Base-by-base conservation (phyloP, 2,113 vertebrate genomes). In the Phycodurus eques region DNA sequence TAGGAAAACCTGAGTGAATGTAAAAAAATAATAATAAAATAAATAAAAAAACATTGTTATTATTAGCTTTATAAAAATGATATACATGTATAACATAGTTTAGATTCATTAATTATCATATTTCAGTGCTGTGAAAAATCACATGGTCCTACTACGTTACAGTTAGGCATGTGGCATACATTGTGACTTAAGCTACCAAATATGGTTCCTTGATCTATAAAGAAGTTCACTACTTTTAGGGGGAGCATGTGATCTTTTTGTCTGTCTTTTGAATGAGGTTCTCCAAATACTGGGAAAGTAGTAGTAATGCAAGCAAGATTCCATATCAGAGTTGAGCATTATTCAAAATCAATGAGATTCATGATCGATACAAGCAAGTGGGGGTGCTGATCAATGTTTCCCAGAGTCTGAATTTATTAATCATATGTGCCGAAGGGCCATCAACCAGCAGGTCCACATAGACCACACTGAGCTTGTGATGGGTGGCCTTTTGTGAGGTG, bases 301-400 rank as follows among this genome's bases (percentile, higher is more conserved):
- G 65, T 39, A 62, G 39, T 72, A 70, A 62, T 19, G 4, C 42
- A 56, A 69, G 8, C 44, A 54, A 69, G 35, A 27, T 53, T 69
- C 61, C 47, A 31, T 80, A 80, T 39, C 14, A 22, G 63, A 77
- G 57, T 63, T 63, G 57, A 80, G 72, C 27, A 15, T 71, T 51
- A 74, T 72, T 49, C 61, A 76, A 82, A 80, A 82, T 78, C 64
- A 64, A 64, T 81, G 44, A 68, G 47, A 76, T 74, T 80, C 71
- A 72, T 76, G 72, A 59, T 65, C 59, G 44, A 74, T 69, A 43
- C 66, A n/a, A 78, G 54, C 14, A 0, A 72, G 57, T 71, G 47
- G 22, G 74, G 43, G 49, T n/a, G 62, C 72, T 67, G 78, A 86
- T 88, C 80, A 83, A 79, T 89, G 68, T 77, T 78, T 83, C 66